phyloP scores from a whole-genome alignment of 2,113 vertebrate species.

The Neopipo cinnamomea region DNA sequence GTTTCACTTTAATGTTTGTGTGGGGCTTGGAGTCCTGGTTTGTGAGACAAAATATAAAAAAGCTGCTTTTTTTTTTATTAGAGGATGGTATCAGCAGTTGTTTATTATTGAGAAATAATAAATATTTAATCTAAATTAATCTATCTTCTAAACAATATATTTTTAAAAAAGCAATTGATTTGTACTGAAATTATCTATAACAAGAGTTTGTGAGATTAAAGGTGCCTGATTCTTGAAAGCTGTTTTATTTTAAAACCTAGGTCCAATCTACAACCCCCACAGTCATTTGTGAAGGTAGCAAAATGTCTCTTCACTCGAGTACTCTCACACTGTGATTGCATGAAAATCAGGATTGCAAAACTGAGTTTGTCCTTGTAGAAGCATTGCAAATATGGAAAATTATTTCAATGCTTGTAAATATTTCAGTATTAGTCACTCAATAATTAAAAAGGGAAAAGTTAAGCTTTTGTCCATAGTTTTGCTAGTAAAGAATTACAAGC shows the following conservation, averaged over 20 bases:
- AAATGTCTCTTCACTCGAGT: background rate
- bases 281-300: background rate
- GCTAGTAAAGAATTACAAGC: background rate
- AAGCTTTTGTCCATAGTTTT: background rate
- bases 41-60: background rate
- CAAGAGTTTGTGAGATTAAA: background rate
- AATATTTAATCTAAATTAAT: background rate
- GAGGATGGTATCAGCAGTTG: background rate
- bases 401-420: background rate
- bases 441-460: slow-evolving; percentile 10
- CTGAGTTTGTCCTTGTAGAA: background rate
- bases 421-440: slow-evolving; percentile 19
- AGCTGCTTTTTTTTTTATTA: background rate
- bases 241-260: background rate
- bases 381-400: slow-evolving; percentile 20
- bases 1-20: background rate
- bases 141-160: background rate
- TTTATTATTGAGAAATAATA: background rate
- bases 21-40: background rate
- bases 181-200: background rate
- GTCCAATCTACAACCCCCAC: background rate
- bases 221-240: background rate
- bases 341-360: slow-evolving; percentile 10
- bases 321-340: background rate
- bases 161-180: background rate